A percentile compares a stretch with the other conserved stretches of the same genome.
Conservation (phyloP, 2,888 invertebrate species). For the Timema cristinae region DNA sequence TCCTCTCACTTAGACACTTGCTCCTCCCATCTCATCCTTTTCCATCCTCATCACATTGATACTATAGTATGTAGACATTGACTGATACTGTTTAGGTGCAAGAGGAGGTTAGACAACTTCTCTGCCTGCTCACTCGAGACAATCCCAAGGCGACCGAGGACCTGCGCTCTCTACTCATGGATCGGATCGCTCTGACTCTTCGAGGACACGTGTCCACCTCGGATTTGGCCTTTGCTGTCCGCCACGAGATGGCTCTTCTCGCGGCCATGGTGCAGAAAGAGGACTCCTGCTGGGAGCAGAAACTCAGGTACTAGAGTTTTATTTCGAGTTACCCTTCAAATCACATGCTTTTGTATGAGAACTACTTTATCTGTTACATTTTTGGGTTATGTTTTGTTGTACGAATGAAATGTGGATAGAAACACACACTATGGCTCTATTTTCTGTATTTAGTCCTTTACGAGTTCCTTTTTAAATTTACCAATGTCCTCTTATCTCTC, state of each 20-base stretch:
- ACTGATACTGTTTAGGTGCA: slow-evolving; percentile 56
- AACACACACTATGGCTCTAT: too few relatives aligned
- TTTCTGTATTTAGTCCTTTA: too few relatives aligned
- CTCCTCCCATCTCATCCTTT: too few relatives aligned
- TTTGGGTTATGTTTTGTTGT: slow-evolving; percentile 1
- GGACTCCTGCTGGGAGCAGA: slow-evolving; percentile 93
- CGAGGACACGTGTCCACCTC: slow-evolving; percentile 71
- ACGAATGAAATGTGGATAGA: too few relatives aligned
- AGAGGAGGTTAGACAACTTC: slow-evolving; percentile 81
- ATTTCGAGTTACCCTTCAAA: too few relatives aligned
- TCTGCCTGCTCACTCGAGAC: slow-evolving; percentile 85
- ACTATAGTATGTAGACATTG: neutral
- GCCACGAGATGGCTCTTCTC: slow-evolving; percentile 84
- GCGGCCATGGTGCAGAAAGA: slow-evolving; percentile 87
- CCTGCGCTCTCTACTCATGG: slow-evolving; percentile 75
- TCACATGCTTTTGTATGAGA: too few relatives aligned
- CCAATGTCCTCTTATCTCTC: too few relatives aligned
- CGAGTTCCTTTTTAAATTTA: too few relatives aligned
- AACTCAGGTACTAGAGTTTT: slow-evolving; percentile 55
- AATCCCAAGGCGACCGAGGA: slow-evolving; percentile 77
- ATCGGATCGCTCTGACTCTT: slow-evolving; percentile 76
- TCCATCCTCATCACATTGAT: neutral
- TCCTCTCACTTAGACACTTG: too few relatives aligned
- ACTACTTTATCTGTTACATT: neutral
- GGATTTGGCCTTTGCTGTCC: slow-evolving; percentile 69